Evolutionary conservation across 2,797 vertebrate genomes (phyloP).

Genomic region (Fundulus diaphanus): DNA sequence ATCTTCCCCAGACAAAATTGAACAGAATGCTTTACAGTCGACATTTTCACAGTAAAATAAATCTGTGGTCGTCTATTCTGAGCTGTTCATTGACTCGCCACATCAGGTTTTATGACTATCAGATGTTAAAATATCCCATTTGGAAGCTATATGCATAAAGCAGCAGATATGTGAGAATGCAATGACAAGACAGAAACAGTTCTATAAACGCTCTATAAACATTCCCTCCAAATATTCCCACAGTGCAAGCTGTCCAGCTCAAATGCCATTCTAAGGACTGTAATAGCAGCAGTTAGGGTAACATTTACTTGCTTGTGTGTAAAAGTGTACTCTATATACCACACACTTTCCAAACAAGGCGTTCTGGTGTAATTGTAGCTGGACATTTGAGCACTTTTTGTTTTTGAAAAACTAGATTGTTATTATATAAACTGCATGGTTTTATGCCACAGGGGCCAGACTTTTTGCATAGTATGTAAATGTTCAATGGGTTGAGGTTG

Average conservation of each 20-base stretch:
- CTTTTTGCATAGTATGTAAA: not conserved
- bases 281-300: slow-evolving; percentile 19
- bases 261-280: slow-evolving; percentile 28
- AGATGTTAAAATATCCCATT: slow-evolving; percentile 49
- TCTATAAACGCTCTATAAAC: slow-evolving; percentile 44
- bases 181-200: slow-evolving; percentile 20
- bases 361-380: not conserved
- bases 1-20: slow-evolving; percentile 17
- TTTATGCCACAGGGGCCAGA: not conserved
- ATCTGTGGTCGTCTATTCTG: not conserved
- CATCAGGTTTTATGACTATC: slow-evolving; percentile 28
- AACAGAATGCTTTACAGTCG: slow-evolving; percentile 6
- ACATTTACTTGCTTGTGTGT: slow-evolving; percentile 2
- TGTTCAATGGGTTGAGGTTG: not conserved
- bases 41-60: slow-evolving; percentile 18
- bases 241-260: slow-evolving; percentile 45
- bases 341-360: not conserved
- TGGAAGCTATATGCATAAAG: slow-evolving; percentile 30
- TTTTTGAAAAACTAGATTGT: not conserved
- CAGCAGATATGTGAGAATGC: slow-evolving; percentile 14
- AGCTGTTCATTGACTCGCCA: not conserved
- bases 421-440: not conserved
- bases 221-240: slow-evolving; percentile 42
- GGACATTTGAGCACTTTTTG: not conserved
- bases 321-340: not conserved